Base-by-base conservation (phyloP, 2,113 vertebrate genomes). In the Malurus elegans region DNA sequence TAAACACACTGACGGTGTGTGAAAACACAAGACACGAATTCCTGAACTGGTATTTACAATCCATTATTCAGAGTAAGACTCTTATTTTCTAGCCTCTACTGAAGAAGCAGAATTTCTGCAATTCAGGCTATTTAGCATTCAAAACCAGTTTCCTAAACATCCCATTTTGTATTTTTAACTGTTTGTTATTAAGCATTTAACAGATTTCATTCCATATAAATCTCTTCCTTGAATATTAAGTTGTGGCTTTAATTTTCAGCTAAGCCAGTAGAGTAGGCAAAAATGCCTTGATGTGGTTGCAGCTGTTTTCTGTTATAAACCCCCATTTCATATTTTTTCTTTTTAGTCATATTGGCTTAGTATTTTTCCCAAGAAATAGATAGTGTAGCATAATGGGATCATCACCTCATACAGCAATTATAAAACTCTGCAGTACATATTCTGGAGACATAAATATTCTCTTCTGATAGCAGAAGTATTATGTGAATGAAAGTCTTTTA, bases 201-300 rank as follows among this genome's bases (percentile, higher is more conserved):
- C 93, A 95, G 71, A 93, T 96, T 95, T 96, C 79, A 91, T 92
- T 80, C 83, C 88, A 93, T 1, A 94, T 60, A 90, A 92, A 48
- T 78, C 71, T 91, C 50, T 93, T 89, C 71, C 76, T 61, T 74
- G 64, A 90, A 95, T 85, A 92, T 92, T 94, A 94, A 92, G 73
- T 64, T 92, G 88, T 93, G 93, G 92, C 79, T 97, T 92, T 93
- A 88, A 95, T 93, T 96, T 97, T 89, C 83, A 93, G 95, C 75
- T 92, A 94, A 97, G 84, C 88, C 91, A 94, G 44, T 7, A 65
- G 70, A 86, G 67, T 34, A 91, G 91, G 90, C 80, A 95, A 97
- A 93, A 95, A 96, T 95, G 95, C 94, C 96, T 97, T 96, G 96
- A 94, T 97, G 97, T 97, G 96, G 96, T 85, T 93, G 91, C 95